These are phyloP conservation scores for Drosophila willistoni DNA, from an alignment of 1,140 invertebrate genomes.

Conservation along the genomic window DNA sequence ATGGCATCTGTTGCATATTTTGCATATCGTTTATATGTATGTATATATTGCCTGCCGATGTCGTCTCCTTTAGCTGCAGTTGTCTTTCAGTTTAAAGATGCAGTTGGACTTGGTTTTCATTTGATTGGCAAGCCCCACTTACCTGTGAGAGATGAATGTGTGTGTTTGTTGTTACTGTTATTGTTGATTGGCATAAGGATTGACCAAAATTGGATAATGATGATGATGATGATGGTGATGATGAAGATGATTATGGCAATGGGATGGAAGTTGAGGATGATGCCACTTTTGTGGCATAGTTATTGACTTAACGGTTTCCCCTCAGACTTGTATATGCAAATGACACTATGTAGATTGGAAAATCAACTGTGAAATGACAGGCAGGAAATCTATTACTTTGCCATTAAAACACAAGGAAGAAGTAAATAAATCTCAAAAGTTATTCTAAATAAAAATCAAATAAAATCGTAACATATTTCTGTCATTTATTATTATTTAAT, in stretches of 20 bases:
- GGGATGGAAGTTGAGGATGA: background rate
- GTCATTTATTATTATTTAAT: too few species aligned
- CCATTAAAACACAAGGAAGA: background rate
- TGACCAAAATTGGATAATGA: conserved; percentile 51
- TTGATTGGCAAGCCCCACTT: conserved; percentile 61
- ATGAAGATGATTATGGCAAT: background rate
- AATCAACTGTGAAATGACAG: background rate
- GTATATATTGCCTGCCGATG: background rate
- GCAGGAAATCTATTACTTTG: background rate
- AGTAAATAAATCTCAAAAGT: conserved; percentile 1
- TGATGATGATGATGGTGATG: conserved; percentile 8
- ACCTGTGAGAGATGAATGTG: conserved; percentile 10
- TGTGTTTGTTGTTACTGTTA: conserved; percentile 10
- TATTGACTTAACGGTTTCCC: conserved; percentile 7
- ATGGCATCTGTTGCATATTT: conserved; percentile 75
- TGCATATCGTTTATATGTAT: conserved; percentile 73
- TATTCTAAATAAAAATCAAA: background rate
- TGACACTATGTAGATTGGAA: conserved; percentile 24
- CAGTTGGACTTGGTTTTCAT: conserved; percentile 19
- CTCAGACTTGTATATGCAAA: conserved; percentile 5
- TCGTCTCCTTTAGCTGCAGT: conserved; percentile 11
- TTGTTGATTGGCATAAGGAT: conserved; percentile 20
- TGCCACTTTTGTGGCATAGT: background rate
- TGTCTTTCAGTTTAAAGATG: conserved; percentile 17
- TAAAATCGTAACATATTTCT: too few species aligned